Base-by-base conservation (phyloP, 2,113 vertebrate species). In the Motacilla alba region DNA sequence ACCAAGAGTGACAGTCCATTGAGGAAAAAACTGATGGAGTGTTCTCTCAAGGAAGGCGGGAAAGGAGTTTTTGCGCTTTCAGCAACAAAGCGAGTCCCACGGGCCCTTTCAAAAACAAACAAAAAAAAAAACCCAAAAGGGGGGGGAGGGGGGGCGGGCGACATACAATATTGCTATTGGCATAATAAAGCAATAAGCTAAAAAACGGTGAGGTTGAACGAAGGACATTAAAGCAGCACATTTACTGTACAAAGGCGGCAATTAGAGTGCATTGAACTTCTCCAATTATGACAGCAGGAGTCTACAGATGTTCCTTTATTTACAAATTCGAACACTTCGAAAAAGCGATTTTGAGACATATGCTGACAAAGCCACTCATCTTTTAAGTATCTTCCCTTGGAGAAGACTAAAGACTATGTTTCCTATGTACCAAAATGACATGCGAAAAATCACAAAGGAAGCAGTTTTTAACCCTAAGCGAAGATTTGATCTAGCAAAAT, bases 401-500 rank as follows among this genome's bases (percentile, higher is more conserved):
- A 13, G 2, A 28, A 7, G 3, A n/a, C 13, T 2, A 5, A 15
- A 23, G 4, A 2, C 16, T 4, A 26, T 5, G 7, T 5, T 4
- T 6, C 3, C 0, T 7, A 35, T 4, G 0, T 7, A 3, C 1
- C 2, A 5, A 22, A 11, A 24, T 1, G 2, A 2, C 2, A 0
- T 0, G 1, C 0, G 1, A 1, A 11, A n/a, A 37, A 24, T 2
- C 0, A 1, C 0, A 0, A 0, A 20, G 4, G 13, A 13, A 37
- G 2, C 7, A 43, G 2, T 2, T 41, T 11, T 5, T 6, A 2
- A 17, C 0, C 0, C 0, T 4, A 1, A 24, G 5, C 0, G 0
- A 1, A 11, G 1, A 4, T 0, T 4, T 1, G 0, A 1, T 0
- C 0, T 1, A 11, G 0, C 0, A 18, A 2, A 0, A 2, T 1